Percentiles rank a stretch among this genome's conserved stretches.
These are phyloP conservation scores for Hemicentrotus pulcherrimus DNA, from an alignment of 35 echinoderm and acorn worm genomes.

Conservation along the genomic window DNA sequence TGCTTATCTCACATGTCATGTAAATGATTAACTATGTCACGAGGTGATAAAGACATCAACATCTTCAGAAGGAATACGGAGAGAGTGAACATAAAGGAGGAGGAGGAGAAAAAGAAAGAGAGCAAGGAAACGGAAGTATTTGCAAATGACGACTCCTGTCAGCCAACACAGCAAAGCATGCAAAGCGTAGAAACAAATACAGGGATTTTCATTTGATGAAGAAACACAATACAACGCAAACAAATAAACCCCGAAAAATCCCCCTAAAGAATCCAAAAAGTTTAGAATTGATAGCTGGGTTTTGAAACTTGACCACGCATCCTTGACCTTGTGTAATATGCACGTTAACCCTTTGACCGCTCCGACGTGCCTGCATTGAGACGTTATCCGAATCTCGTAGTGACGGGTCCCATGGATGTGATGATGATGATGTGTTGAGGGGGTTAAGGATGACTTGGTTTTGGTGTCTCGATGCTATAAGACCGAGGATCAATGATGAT, in stretches of 20 bases:
- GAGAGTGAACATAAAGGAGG: background rate
- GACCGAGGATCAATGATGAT: conserved; percentile 40
- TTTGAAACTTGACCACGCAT: conserved; percentile 39
- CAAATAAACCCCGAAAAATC: background rate
- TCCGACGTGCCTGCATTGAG: background rate
- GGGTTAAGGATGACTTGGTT: conserved; percentile 16
- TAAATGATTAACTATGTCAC: too few species aligned
- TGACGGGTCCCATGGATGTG: background rate
- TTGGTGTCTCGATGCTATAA: conserved; percentile 15
- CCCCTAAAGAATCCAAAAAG: conserved; percentile 25
- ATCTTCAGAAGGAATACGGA: too few species aligned
- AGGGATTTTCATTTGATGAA: background rate
- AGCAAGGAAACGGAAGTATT: background rate
- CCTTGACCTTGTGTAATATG: conserved; percentile 6
- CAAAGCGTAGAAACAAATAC: background rate
- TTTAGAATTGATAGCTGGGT: background rate
- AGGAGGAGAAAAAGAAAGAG: background rate
- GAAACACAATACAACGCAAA: conserved; percentile 25
- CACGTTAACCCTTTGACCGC: background rate
- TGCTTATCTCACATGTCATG: too few species aligned
- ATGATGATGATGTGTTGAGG: conserved; percentile 17
- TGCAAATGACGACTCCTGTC: background rate
- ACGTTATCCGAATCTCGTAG: background rate
- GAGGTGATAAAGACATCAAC: too few species aligned
- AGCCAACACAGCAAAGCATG: background rate